phyloP scores from a whole-genome alignment of 2,113 vertebrate species.

The Macquaria ambigua region DNA sequence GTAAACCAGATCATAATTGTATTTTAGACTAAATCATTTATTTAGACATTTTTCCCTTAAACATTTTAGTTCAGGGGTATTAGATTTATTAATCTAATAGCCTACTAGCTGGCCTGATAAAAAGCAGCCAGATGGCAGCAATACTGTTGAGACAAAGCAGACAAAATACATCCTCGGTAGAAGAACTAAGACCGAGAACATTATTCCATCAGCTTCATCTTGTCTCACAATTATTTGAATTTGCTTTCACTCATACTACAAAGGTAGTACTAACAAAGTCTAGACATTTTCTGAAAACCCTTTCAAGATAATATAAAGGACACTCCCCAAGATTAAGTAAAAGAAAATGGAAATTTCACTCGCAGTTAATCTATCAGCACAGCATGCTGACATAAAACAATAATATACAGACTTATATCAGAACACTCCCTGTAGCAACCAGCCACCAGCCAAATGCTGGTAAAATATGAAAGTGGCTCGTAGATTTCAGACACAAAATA shows the following conservation, averaged over 20 bases:
- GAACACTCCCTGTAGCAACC: background rate
- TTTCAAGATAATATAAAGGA: background rate
- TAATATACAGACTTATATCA: background rate
- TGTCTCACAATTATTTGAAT: background rate
- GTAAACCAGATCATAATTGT: background rate
- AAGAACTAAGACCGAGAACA: background rate
- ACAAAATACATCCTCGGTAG: background rate
- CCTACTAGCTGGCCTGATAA: background rate
- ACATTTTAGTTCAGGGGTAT: background rate
- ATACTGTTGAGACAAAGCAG: background rate
- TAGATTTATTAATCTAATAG: background rate
- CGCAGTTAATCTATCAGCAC: background rate
- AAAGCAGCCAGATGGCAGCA: background rate
- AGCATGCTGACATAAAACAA: background rate
- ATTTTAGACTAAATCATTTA: background rate
- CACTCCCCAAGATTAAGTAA: background rate
- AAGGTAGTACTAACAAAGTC: too few relatives aligned
- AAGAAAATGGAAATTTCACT: background rate
- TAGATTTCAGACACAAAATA: too few relatives aligned
- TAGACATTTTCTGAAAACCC: background rate
- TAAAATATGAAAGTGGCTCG: too few relatives aligned
- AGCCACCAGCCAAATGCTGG: too few relatives aligned
- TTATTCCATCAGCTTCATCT: background rate
- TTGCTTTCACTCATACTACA: background rate
- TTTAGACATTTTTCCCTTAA: background rate